Evolutionary conservation across 1,140 invertebrate genomes (phyloP).

Genomic region (Cydia pomonella): DNA sequence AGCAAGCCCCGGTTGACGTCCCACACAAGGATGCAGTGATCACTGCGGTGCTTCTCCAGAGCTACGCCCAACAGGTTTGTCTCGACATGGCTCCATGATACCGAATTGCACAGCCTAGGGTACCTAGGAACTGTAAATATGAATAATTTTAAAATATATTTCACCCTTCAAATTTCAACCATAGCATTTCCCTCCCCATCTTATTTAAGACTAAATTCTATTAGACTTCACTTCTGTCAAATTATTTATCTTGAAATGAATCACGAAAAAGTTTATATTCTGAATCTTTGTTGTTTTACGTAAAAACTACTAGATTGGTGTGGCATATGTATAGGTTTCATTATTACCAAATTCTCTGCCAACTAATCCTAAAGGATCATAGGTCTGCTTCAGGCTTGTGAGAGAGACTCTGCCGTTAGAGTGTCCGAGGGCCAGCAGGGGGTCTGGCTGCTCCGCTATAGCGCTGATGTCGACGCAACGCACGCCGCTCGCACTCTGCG

Average conservation of each 20-base stretch:
- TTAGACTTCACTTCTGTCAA: too few species aligned
- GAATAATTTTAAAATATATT: neutral
- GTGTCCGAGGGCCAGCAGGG: slow-evolving; percentile 91
- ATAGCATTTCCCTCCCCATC: too few species aligned
- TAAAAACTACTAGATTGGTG: too few species aligned
- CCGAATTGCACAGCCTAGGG: slow-evolving; percentile 91
- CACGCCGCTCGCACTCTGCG: slow-evolving; percentile 68
- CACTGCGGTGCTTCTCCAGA: slow-evolving; percentile 92
- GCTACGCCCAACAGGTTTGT: slow-evolving; percentile 91
- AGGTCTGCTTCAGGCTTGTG: slow-evolving; percentile 88
- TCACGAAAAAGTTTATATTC: too few species aligned
- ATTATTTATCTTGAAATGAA: too few species aligned
- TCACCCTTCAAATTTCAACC: too few species aligned
- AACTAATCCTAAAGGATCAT: slow-evolving; percentile 84
- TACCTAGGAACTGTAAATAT: slow-evolving; percentile 86
- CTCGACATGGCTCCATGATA: slow-evolving; percentile 94
- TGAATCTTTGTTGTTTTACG: too few species aligned
- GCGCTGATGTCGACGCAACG: slow-evolving; percentile 84
- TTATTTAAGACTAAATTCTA: too few species aligned
- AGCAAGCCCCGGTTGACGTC: slow-evolving; percentile 84
- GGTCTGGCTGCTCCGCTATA: slow-evolving; percentile 87
- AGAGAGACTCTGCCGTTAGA: slow-evolving; percentile 92
- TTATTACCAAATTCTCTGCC: slow-evolving; percentile 88
- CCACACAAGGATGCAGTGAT: slow-evolving; percentile 91
- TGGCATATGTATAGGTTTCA: neutral